Evolutionary conservation across 2,797 vertebrate genomes (phyloP).

Genomic region (Monodelphis domestica): DNA sequence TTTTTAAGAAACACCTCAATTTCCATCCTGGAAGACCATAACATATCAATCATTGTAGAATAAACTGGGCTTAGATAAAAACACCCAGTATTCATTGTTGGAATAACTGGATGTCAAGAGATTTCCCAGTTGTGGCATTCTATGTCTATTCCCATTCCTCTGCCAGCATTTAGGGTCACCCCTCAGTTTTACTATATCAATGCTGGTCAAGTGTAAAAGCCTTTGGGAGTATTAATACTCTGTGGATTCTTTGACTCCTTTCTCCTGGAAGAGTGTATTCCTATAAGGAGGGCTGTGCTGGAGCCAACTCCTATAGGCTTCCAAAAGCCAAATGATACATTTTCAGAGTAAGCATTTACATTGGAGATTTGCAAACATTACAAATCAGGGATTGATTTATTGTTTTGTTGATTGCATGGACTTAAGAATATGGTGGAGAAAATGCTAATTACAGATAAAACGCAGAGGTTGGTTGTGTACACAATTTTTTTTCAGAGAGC

Average conservation of each 20-base stretch:
- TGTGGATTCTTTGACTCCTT: background rate
- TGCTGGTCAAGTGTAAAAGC: background rate
- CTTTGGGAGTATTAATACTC: background rate
- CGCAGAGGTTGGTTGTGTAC: background rate
- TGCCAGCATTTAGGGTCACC: background rate
- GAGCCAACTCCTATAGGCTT: background rate
- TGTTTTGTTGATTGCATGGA: background rate
- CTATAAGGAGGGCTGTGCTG: background rate
- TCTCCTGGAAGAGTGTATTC: background rate
- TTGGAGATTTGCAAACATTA: background rate
- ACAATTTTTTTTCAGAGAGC: background rate
- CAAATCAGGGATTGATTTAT: background rate
- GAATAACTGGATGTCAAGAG: background rate
- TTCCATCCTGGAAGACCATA: constrained; percentile 50
- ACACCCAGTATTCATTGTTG: background rate
- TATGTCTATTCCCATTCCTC: constrained; percentile 6
- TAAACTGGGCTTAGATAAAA: constrained; percentile 26
- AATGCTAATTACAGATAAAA: background rate
- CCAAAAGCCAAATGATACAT: background rate
- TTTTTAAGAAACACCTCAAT: constrained; percentile 46
- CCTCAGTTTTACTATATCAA: background rate
- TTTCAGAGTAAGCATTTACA: background rate
- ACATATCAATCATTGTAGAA: constrained; percentile 58
- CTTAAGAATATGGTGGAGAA: background rate
- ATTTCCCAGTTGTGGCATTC: background rate